Percentiles rank a stretch among this genome's conserved stretches.
Evolutionary conservation across 2,797 vertebrate species (phyloP).

Genomic region (Sebastes kiyomatsui): DNA sequence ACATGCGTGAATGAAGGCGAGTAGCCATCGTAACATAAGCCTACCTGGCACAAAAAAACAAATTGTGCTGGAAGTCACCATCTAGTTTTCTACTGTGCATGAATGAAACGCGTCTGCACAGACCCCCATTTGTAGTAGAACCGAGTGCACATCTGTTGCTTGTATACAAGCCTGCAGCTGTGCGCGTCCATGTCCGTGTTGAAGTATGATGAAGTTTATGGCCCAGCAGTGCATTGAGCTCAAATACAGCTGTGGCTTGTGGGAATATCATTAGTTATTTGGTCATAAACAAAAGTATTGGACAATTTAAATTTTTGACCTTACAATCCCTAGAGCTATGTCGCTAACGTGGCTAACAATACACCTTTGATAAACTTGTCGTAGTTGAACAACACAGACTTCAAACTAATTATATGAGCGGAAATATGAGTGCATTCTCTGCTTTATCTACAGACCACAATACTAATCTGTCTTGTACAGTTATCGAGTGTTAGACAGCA

Average conservation of each 20-base stretch:
- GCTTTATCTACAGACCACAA: constrained; percentile 11
- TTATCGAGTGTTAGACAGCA: background rate
- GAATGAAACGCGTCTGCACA: background rate
- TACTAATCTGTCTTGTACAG: constrained; percentile 14
- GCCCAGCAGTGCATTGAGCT: background rate
- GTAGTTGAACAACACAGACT: background rate
- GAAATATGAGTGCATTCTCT: background rate
- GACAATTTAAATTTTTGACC: fast-evolving
- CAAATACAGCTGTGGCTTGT: fast-evolving
- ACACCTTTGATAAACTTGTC: background rate
- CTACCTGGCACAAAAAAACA: too few relatives aligned
- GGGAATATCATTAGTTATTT: too few relatives aligned
- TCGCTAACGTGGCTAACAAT: background rate
- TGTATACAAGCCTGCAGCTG: background rate
- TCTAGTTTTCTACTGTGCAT: background rate
- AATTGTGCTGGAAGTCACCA: fast-evolving
- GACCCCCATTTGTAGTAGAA: background rate
- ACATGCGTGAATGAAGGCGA: fast-evolving
- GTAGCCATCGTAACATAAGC: too few relatives aligned
- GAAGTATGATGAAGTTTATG: background rate
- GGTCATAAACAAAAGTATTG: too few relatives aligned
- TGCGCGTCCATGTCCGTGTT: background rate
- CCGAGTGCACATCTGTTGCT: background rate
- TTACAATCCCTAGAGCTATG: background rate
- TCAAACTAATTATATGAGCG: background rate